Conservation (phyloP, 2,888 invertebrate species). For the Stenichneumon culpator region DNA sequence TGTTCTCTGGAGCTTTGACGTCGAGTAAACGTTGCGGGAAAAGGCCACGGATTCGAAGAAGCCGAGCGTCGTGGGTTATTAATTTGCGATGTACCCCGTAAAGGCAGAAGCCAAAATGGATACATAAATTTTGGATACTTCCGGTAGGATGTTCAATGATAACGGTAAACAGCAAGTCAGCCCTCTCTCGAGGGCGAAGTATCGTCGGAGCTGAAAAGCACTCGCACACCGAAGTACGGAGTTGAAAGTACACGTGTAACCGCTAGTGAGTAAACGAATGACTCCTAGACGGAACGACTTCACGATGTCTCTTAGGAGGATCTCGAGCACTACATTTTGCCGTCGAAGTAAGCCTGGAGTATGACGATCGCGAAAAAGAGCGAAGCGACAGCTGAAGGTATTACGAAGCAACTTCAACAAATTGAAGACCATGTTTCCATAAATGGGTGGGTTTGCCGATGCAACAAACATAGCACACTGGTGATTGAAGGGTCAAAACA, state of each 20-base stretch:
- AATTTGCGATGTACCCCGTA: not conserved
- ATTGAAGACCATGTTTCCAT: too few relatives aligned
- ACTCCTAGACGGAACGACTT: slow-evolving; percentile 34
- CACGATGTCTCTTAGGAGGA: slow-evolving; percentile 7
- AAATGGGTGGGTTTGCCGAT: too few relatives aligned
- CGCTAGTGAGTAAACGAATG: slow-evolving; percentile 50
- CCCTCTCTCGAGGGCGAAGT: slow-evolving; percentile 38
- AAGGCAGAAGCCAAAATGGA: slow-evolving; percentile 51
- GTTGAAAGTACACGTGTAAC: slow-evolving; percentile 5
- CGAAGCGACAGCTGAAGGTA: not conserved
- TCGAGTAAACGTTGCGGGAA: slow-evolving; percentile 9
- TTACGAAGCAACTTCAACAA: not conserved
- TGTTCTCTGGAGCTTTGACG: not conserved
- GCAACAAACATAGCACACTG: too few relatives aligned
- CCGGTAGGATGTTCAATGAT: slow-evolving; percentile 63
- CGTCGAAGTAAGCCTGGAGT: slow-evolving; percentile 30
- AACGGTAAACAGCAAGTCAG: slow-evolving; percentile 33
- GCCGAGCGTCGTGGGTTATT: not conserved
- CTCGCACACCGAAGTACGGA: slow-evolving; percentile 2
- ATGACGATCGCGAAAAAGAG: slow-evolving; percentile 7
- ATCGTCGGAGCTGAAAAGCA: slow-evolving; percentile 29
- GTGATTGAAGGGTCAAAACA: too few relatives aligned
- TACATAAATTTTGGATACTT: slow-evolving; percentile 76
- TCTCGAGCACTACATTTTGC: slow-evolving; percentile 15
- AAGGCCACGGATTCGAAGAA: slow-evolving; percentile 35